Percentiles rank a stretch among this genome's conserved stretches.
phyloP scores from a whole-genome alignment of 2,888 invertebrate genomes.

The Hipparchia semele region DNA sequence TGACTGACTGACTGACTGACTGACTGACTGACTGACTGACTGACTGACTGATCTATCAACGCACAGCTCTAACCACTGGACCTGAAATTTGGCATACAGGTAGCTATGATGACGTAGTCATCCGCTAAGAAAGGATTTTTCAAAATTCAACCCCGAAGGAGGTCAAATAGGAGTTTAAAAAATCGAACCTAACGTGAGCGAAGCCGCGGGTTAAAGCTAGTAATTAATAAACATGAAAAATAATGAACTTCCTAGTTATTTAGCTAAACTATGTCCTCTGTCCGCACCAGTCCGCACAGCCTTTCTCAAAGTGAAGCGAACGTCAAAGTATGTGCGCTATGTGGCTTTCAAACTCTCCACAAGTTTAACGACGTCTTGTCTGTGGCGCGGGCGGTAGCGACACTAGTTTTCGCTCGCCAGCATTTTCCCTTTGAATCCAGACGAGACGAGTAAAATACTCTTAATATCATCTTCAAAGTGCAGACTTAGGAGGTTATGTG shows the following conservation, averaged over 20 bases:
- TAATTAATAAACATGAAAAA: background rate
- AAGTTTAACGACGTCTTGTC: conserved; percentile 4
- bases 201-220: too few species aligned
- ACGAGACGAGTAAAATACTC: background rate
- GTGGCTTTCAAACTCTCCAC: background rate
- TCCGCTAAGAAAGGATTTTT: too few species aligned
- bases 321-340: background rate
- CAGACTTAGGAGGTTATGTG: too few species aligned
- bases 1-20: too few species aligned
- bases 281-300: background rate
- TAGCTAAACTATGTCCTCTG: background rate
- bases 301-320: conserved; percentile 3
- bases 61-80: too few species aligned
- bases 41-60: too few species aligned
- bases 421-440: conserved; percentile 3
- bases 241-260: background rate
- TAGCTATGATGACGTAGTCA: too few species aligned
- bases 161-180: too few species aligned
- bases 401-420: background rate
- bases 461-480: background rate
- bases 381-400: background rate
- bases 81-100: too few species aligned
- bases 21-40: too few species aligned
- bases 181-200: too few species aligned
- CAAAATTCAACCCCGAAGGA: too few species aligned